Evolutionary conservation across 2,888 invertebrate genomes (phyloP).

Genomic region (Pheosia tremula): DNA sequence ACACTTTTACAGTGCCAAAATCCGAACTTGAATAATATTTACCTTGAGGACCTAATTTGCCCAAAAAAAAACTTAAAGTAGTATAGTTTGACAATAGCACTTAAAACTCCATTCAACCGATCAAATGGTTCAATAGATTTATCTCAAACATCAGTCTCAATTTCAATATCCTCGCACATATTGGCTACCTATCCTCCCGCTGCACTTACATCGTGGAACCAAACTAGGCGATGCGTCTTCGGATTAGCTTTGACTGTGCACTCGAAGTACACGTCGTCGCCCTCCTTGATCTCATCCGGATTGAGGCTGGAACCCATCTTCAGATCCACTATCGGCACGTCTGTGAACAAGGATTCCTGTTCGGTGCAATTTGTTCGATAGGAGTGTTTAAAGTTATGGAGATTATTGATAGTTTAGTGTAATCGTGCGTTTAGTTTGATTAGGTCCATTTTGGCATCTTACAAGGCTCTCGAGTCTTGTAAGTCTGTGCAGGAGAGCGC

Average conservation of each 20-base stretch:
- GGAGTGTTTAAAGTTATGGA: not conserved
- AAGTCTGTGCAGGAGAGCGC: no score
- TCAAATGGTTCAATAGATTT: not conserved
- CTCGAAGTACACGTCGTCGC: constrained; percentile 95
- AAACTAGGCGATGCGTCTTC: constrained; percentile 92
- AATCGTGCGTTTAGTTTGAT: no score
- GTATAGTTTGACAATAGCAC: not conserved
- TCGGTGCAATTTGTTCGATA: not conserved
- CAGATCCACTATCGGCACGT: constrained; percentile 91
- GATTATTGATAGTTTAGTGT: not conserved
- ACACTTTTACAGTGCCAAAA: no score
- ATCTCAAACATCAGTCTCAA: not conserved
- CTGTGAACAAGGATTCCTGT: constrained; percentile 77
- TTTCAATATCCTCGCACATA: not conserved
- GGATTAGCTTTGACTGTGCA: constrained; percentile 94
- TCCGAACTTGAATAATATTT: no score
- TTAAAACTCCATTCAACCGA: not conserved
- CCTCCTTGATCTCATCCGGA: constrained; percentile 94
- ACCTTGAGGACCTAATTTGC: no score
- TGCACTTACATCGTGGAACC: constrained; percentile 90
- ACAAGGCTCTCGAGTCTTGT: no score
- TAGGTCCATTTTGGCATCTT: no score
- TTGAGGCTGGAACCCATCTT: constrained; percentile 94
- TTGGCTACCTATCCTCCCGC: not conserved
- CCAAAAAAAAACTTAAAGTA: no score